Evolutionary conservation across 2,113 vertebrate species (phyloP).

Genomic region (Saimiri boliviensis): DNA sequence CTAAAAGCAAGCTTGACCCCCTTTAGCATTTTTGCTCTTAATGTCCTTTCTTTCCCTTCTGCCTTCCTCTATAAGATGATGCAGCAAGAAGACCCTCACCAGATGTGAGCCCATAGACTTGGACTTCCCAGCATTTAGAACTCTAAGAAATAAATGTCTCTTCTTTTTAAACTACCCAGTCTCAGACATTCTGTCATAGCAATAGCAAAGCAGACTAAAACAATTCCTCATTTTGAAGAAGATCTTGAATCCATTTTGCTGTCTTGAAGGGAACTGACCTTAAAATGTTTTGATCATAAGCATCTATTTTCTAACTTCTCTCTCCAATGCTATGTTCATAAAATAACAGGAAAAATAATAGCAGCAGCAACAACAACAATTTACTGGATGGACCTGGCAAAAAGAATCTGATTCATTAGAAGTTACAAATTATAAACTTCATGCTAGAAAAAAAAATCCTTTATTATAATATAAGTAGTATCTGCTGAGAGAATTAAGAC

Average conservation of each 20-base stretch:
- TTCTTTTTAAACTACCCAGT: background rate
- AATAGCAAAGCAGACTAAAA: background rate
- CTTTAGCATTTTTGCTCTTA: background rate
- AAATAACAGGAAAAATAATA: background rate
- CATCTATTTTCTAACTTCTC: background rate
- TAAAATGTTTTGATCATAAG: background rate
- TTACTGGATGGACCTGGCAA: background rate
- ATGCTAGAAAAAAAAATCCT: background rate
- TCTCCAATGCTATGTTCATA: background rate
- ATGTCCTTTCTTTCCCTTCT: too few relatives aligned
- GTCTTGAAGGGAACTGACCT: background rate
- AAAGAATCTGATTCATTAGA: background rate
- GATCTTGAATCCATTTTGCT: background rate
- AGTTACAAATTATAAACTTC: background rate
- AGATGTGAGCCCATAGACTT: background rate
- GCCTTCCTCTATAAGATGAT: background rate
- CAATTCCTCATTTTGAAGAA: background rate
- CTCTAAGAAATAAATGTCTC: background rate
- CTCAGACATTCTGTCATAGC: background rate
- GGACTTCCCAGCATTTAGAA: background rate
- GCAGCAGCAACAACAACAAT: background rate
- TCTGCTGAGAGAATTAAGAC: background rate
- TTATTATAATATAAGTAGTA: background rate
- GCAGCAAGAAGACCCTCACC: background rate
- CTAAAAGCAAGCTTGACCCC: background rate